Evolutionary conservation across 2,113 vertebrate genomes (phyloP), one percentile per base, ranked within the genome.

Genomic region (Chaetura pelagica): DNA sequence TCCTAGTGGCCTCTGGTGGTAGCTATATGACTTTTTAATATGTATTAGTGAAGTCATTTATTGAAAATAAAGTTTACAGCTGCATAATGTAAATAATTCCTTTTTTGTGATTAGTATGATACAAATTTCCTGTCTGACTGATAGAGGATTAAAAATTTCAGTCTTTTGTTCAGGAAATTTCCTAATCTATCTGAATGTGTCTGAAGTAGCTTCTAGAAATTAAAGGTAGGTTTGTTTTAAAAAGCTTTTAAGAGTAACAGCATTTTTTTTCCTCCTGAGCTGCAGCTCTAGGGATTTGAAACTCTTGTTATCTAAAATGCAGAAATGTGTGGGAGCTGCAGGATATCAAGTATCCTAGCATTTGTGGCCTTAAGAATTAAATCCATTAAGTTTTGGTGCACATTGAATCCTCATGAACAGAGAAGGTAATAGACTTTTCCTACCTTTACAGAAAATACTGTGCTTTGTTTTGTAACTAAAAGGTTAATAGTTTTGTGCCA

Each of bases 351-450:
- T 26, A 15, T 15, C 52, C 74, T 48, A 38, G 26, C 2, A 6
- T 72, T 15, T 76, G n/a, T 64, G 18, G 15, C 62, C 52, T 29
- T 54, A 5, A 8, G 20, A 23, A 21, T 42, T 58, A 72, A 48
- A 54, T 27, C 19, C 2, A 0, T 32, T 18, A 1, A 3, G 27
- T 69, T 21, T 85, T 5, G 10, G 0, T 29, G 32, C 46, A 38
- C 5, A 32, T 15, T 32, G 12, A 27, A 51, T 59, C 42, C 66
- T 84, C 8, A 2, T 19, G 22, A 59, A 26, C 23, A 62, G 63
- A 73, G 59, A 27, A 59, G 17, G 9, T 12, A 54, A 12, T 69
- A 1, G 8, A 8, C 34, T 89, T 52, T 35, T 35, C 15, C 46
- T 57, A 19, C 0, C 1, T 75, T 82, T 72, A 7, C 49, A 8